phyloP scores from a whole-genome alignment of 2,888 invertebrate genomes.

The Cantharis flavilabris region DNA sequence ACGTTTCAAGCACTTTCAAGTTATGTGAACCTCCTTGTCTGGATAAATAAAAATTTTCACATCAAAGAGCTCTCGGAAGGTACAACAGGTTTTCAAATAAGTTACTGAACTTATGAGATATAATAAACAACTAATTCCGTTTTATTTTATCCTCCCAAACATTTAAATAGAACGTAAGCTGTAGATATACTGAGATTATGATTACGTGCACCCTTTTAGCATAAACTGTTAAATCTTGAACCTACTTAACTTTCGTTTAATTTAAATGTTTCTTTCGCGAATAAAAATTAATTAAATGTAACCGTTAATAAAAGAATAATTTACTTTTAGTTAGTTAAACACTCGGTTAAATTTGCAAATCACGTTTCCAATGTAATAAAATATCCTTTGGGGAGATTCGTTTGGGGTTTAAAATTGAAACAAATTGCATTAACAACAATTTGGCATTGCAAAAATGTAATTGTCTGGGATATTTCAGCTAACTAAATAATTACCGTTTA shows the following conservation, averaged over 20 bases:
- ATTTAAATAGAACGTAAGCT: background rate
- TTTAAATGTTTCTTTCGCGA: background rate
- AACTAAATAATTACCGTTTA: background rate
- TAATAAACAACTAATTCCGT: background rate
- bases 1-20: background rate
- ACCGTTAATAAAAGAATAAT: background rate
- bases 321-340: background rate
- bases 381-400: background rate
- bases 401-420: background rate
- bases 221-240: background rate
- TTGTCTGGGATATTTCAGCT: background rate
- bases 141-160: background rate
- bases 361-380: background rate
- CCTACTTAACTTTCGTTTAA: background rate
- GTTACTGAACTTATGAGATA: background rate
- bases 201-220: background rate
- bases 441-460: background rate
- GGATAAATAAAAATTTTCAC: background rate
- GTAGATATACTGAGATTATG: background rate
- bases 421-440: background rate
- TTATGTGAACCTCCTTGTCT: background rate
- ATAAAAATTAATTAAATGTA: background rate
- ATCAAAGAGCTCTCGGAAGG: background rate
- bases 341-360: background rate
- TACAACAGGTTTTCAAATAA: background rate